Evolutionary conservation across 1,140 invertebrate genomes (phyloP).

Genomic region (Diuraphis noxia): DNA sequence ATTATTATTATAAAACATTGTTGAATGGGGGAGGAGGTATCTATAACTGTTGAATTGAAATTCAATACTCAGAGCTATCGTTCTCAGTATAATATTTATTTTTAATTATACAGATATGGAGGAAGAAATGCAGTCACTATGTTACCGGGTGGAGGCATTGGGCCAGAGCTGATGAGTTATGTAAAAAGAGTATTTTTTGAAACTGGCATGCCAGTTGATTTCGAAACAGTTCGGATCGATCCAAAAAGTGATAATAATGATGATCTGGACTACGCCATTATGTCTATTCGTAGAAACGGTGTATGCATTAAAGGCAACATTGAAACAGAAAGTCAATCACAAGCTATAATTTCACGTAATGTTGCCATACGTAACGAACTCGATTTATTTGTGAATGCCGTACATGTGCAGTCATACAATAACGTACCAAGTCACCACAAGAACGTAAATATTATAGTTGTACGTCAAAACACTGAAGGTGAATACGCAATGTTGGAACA

Average conservation of each 20-base stretch:
- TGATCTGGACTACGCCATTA: conserved; percentile 90
- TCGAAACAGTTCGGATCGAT: conserved; percentile 91
- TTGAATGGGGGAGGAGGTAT: background rate
- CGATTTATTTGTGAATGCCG: conserved; percentile 95
- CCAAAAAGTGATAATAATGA: conserved; percentile 81
- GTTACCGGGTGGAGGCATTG: conserved; percentile 92
- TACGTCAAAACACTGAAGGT: conserved; percentile 93
- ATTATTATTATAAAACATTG: background rate
- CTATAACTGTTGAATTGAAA: background rate
- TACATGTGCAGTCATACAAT: conserved; percentile 91
- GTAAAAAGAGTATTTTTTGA: conserved; percentile 84
- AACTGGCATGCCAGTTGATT: conserved; percentile 94
- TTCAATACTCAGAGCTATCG: background rate
- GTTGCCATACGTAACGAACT: conserved; percentile 87
- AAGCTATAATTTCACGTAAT: conserved; percentile 80
- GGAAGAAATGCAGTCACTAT: conserved; percentile 91
- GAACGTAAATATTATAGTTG: conserved; percentile 90
- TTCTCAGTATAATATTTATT: background rate
- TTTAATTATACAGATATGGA: conserved; percentile 75
- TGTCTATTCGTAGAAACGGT: conserved; percentile 94
- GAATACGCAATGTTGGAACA: conserved; percentile 98
- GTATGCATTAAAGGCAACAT: conserved; percentile 96
- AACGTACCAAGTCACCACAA: conserved; percentile 85
- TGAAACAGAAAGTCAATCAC: conserved; percentile 78
- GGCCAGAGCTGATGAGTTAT: conserved; percentile 89